Evolutionary conservation across 2,797 vertebrate species (phyloP).

Genomic region (Orientallactaga sibirica): DNA sequence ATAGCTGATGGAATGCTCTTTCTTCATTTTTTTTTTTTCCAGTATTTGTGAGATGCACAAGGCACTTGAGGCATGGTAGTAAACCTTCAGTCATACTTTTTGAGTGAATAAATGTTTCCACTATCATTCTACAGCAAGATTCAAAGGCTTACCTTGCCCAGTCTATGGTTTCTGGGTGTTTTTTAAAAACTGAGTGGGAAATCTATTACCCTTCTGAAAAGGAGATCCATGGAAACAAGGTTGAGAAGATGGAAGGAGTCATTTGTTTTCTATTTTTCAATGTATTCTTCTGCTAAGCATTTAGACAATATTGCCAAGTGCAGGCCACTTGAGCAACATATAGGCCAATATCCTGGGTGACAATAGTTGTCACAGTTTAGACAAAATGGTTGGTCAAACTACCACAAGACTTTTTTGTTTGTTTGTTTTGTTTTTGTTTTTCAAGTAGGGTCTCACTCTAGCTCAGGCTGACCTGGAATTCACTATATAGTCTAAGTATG

Average conservation of each 20-base stretch:
- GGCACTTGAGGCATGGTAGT: not conserved
- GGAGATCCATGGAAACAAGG: not conserved
- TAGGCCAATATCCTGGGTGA: not conserved
- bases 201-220: not conserved
- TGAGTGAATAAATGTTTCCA: not conserved
- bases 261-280: not conserved
- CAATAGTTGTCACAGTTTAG: not conserved
- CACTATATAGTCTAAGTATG: no score
- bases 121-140: not conserved
- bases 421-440: no score
- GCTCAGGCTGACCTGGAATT: no score
- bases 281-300: not conserved
- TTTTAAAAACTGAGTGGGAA: not conserved
- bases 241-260: not conserved
- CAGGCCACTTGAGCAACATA: not conserved
- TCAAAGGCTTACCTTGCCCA: not conserved
- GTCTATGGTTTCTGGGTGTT: not conserved
- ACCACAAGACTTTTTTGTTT: no score
- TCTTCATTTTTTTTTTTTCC: not conserved
- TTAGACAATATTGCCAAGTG: not conserved
- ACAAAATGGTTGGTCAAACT: not conserved
- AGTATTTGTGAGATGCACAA: constrained; percentile 16
- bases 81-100: not conserved
- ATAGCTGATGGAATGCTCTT: not conserved
- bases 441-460: no score